phyloP scores from a whole-genome alignment of 2,113 vertebrate species.

The Lamprotornis superbus region DNA sequence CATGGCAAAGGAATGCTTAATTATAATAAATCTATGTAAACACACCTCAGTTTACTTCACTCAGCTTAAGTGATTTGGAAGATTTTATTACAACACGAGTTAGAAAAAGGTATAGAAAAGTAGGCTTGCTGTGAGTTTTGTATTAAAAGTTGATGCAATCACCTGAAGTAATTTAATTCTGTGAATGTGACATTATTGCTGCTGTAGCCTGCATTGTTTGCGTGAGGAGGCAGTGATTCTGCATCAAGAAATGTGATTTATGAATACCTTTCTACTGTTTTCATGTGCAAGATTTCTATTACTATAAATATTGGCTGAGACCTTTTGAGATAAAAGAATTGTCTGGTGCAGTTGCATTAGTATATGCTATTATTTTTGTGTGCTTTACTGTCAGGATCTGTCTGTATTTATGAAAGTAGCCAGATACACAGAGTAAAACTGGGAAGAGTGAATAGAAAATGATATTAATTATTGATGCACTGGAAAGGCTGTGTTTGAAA shows the following conservation, averaged over 20 bases:
- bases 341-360: not conserved
- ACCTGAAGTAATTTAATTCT: not conserved
- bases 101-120: not conserved
- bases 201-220: not conserved
- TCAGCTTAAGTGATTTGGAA: not conserved
- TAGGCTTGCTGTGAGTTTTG: not conserved
- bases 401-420: not conserved
- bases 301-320: not conserved
- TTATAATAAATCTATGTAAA: not conserved
- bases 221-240: not conserved
- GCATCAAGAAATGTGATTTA: not conserved
- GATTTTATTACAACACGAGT: not conserved
- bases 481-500: not conserved
- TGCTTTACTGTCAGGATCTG: not conserved
- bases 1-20: not conserved
- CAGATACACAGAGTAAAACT: not conserved
- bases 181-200: not conserved
- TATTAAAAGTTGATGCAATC: not conserved
- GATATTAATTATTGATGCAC: not conserved
- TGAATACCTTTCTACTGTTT: not conserved
- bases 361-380: not conserved
- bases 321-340: not conserved
- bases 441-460: not conserved
- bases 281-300: not conserved
- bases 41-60: not conserved